phyloP scores from a whole-genome alignment of 2,797 vertebrate genomes.

The Enteromius paludinosus region DNA sequence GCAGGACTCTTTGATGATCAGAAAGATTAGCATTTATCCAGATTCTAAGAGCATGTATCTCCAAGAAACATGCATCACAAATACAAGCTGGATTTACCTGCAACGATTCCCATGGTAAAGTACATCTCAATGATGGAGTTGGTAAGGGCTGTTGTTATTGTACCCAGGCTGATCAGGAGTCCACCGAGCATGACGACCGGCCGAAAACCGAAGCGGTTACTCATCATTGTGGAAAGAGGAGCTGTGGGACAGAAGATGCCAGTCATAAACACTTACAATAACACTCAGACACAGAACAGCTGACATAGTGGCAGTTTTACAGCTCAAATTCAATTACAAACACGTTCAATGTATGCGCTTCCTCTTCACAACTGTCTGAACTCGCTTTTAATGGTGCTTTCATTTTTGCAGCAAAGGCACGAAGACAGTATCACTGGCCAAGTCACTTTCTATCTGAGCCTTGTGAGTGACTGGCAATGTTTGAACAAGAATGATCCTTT shows the following conservation, averaged over 20 bases:
- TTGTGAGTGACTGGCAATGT: constrained; percentile 19
- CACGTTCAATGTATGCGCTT: not conserved
- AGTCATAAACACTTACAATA: not conserved
- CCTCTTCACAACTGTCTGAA: constrained; percentile 2
- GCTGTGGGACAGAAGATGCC: constrained; percentile 71
- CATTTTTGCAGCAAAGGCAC: not conserved
- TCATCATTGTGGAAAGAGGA: constrained; percentile 86
- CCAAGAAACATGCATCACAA: not conserved
- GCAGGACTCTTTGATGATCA: not conserved
- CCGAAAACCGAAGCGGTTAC: constrained; percentile 85
- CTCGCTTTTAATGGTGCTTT: not conserved
- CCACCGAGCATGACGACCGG: constrained; percentile 89
- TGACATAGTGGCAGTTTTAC: not conserved
- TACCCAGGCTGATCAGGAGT: constrained; percentile 85
- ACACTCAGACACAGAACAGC: not conserved
- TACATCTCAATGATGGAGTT: constrained; percentile 88
- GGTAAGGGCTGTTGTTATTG: constrained; percentile 83
- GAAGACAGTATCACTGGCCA: not conserved
- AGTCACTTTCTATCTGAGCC: not conserved
- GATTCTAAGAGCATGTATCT: not conserved
- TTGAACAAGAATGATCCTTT: constrained; percentile 1
- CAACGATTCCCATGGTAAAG: constrained; percentile 84
- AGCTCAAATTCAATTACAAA: not conserved
- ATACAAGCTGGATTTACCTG: constrained; percentile 75
- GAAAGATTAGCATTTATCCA: not conserved